Evolutionary conservation across 2,797 vertebrate species (phyloP), one percentile per base, ranked within the genome.

Genomic region (Lutjanus campechanus): DNA sequence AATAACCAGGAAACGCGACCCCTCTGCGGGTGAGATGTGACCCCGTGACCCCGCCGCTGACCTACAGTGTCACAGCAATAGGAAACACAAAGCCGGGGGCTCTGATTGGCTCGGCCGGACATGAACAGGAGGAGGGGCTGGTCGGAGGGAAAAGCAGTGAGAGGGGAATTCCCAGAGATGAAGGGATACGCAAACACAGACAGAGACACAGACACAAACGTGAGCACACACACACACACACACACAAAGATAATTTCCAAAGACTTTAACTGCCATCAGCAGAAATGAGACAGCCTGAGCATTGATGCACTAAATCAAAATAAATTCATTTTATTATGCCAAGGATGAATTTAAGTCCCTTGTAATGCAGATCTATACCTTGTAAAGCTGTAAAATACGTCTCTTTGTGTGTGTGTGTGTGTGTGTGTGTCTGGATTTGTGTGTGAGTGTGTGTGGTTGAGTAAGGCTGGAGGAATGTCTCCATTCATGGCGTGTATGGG

Each of bases 161-260:
- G 76, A 75, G 90, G 92, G 93, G 91, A 93, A 90, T 94, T 93
- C 94, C 93, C 92, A 80, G 83, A 88, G 84, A 89, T 87, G 85
- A 81, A 83, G 81, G 82, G 84, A 89, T 75, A 83, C 15, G 69
- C 82, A 76, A 82, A 89, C 79, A 74, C 77, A 86, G 77, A 89
- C 82, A 79, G 55, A 54, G 59, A 76, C 75, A 80, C 19, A 70
- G 44, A 79, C 67, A 55, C 40, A 17, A 47, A 61, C 51, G n/a
- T 19, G 47, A 19, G 17, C n/a, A 11, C 50, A 69, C 63, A 51
- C 44, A 56, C 8, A 70, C 59, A 44, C 15, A 46, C 49, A 29
- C 40, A 64, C 25, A 54, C 69, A 55, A 9, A 61, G 29, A 69
- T 72, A 11, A 59, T 76, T 84, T 73, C 72, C 64, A 85, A 67